A percentile compares a stretch with the other conserved stretches of the same genome.
These are phyloP conservation scores for Zaprionus vittiger DNA, from an alignment of 1,140 invertebrate genomes.

Conservation along the genomic window DNA sequence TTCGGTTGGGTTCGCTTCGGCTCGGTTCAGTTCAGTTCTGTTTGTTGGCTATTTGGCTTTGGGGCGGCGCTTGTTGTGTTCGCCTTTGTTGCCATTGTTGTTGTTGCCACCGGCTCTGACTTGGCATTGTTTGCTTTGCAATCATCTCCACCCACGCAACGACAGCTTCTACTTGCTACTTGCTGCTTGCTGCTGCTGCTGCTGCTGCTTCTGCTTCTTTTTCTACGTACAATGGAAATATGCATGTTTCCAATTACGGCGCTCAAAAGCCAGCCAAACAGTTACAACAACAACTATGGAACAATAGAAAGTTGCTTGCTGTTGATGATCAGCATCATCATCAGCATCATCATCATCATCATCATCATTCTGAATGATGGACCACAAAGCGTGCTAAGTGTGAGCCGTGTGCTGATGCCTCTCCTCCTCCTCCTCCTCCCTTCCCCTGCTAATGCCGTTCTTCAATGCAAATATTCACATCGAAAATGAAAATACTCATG, in stretches of 20 bases:
- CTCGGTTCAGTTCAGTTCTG: slow-evolving; percentile 13
- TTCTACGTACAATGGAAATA: slow-evolving; percentile 43
- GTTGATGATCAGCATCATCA: background rate
- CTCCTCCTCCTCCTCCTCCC: background rate
- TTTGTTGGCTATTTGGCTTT: slow-evolving; percentile 51
- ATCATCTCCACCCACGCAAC: slow-evolving; percentile 36
- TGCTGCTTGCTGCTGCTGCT: slow-evolving; percentile 5
- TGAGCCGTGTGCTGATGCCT: slow-evolving; percentile 5
- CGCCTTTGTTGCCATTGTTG: slow-evolving; percentile 21
- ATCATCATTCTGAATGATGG: slow-evolving; percentile 31
- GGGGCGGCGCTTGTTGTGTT: slow-evolving; percentile 6
- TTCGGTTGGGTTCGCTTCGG: slow-evolving; percentile 12
- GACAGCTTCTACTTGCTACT: slow-evolving; percentile 19
- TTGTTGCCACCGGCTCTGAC: slow-evolving; percentile 43
- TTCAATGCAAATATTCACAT: slow-evolving; percentile 40
- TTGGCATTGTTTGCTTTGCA: slow-evolving; percentile 58
- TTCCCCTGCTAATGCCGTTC: background rate
- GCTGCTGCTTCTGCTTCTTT: slow-evolving; percentile 19
- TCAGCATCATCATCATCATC: background rate
- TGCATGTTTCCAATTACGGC: slow-evolving; percentile 58
- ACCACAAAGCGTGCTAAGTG: slow-evolving; percentile 28
- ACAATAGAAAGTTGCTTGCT: slow-evolving; percentile 38
- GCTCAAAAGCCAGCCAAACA: slow-evolving; percentile 57
- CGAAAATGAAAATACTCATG: slow-evolving; percentile 41
- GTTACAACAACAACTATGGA: slow-evolving; percentile 35